These are phyloP conservation scores for Athalia cordata DNA, from an alignment of 2,888 invertebrate genomes.

Conservation along the genomic window DNA sequence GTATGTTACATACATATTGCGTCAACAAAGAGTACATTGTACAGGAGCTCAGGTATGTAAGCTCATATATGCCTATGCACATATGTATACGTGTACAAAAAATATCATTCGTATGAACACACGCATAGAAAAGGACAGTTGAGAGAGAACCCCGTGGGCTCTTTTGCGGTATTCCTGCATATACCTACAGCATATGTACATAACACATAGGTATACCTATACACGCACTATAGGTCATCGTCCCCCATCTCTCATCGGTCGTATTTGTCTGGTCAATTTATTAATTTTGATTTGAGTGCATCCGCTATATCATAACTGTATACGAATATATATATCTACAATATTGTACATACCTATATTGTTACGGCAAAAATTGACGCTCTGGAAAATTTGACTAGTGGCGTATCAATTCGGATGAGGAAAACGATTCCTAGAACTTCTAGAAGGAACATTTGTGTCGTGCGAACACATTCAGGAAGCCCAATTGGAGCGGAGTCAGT, in stretches of 20 bases:
- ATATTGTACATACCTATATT: neutral
- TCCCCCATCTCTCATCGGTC: constrained; percentile 49
- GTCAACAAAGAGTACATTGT: neutral
- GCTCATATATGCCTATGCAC: constrained; percentile 19
- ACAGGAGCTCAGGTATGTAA: constrained; percentile 22
- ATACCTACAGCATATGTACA: neutral
- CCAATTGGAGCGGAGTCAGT: no score
- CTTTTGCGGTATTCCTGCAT: neutral
- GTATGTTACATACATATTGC: neutral
- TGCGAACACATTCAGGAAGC: no score
- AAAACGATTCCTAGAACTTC: no score
- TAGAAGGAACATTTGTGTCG: no score
- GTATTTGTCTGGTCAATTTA: constrained; percentile 68
- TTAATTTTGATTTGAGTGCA: constrained; percentile 70
- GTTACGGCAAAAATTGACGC: no score
- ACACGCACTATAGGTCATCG: neutral
- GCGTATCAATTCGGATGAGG: no score
- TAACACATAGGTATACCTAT: neutral
- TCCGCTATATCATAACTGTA: constrained; percentile 37
- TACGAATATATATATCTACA: neutral
- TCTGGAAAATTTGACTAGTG: no score
- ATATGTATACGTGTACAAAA: constrained; percentile 35
- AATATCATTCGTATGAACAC: neutral
- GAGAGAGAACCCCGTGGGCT: constrained; percentile 19
- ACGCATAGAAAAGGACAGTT: neutral